Conservation (phyloP, 64 coral and sea anemone species). For the Cladopsammia gracilis region DNA sequence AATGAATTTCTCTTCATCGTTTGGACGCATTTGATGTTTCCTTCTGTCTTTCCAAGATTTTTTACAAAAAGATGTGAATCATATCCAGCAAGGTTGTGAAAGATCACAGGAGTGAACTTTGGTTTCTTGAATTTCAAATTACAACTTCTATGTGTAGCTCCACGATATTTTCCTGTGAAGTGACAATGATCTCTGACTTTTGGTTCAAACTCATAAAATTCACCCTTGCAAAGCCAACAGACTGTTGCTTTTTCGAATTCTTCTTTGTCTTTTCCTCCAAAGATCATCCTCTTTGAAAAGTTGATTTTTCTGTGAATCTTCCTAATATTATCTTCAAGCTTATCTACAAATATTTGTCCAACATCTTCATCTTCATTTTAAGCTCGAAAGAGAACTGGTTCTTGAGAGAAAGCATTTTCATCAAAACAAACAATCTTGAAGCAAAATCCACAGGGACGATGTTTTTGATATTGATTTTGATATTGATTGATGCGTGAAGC, state of each 20-base stretch:
- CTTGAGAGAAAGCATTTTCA: background rate
- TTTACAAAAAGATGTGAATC: no score
- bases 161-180: no score
- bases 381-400: background rate
- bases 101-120: no score
- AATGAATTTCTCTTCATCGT: no score
- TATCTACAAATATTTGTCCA: background rate
- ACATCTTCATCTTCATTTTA: constrained; percentile 18
- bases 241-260: background rate
- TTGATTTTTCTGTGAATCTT: constrained; percentile 10
- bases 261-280: background rate
- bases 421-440: constrained; percentile 41
- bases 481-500: constrained; percentile 53
- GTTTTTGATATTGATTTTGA: constrained; percentile 27
- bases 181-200: no score
- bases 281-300: background rate
- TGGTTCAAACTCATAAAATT: no score
- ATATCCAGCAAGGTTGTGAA: no score
- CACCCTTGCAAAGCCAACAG: constrained; percentile 15
- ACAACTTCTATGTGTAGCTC: constrained; percentile 42
- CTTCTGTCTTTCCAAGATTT: no score
- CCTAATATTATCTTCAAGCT: constrained; percentile 14
- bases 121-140: constrained; percentile 33
- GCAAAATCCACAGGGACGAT: no score
- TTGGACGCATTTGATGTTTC: constrained; percentile 52